Evolutionary conservation across 2,113 vertebrate genomes (phyloP).

Genomic region (Tychaedon coryphoeus): DNA sequence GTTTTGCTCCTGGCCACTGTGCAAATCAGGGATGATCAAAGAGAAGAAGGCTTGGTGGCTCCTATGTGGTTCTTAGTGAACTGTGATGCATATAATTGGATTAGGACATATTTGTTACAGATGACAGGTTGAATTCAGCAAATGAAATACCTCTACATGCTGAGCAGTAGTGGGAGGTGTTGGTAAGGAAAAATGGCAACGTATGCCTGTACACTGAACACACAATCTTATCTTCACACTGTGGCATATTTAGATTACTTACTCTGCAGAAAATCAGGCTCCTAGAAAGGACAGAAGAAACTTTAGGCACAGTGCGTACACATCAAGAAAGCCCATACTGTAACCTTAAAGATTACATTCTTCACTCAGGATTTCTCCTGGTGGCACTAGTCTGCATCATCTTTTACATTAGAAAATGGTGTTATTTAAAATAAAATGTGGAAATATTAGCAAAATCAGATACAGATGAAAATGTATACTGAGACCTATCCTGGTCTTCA

Average conservation of each 20-base stretch:
- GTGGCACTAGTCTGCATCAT: background rate
- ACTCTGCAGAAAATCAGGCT: background rate
- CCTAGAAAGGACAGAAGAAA: background rate
- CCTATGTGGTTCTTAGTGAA: background rate
- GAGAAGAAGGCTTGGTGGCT: background rate
- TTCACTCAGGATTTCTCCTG: background rate
- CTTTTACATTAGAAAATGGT: background rate
- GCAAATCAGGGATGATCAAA: slow-evolving; percentile 54
- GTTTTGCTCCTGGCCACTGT: slow-evolving; percentile 30
- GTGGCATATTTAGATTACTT: background rate
- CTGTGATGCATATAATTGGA: slow-evolving; percentile 50
- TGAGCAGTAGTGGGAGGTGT: background rate
- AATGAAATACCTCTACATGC: slow-evolving; percentile 42
- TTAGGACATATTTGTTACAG: slow-evolving; percentile 57
- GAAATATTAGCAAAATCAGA: background rate
- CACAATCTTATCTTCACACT: background rate
- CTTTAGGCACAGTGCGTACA: background rate
- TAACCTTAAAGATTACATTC: background rate
- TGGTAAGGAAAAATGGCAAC: background rate
- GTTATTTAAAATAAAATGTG: background rate
- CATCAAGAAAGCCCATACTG: background rate
- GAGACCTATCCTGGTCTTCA: background rate
- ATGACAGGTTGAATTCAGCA: slow-evolving; percentile 32
- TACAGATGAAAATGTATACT: background rate
- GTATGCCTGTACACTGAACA: background rate